Evolutionary conservation across 2,888 invertebrate species (phyloP).

Genomic region (Drosophila subquinaria): DNA sequence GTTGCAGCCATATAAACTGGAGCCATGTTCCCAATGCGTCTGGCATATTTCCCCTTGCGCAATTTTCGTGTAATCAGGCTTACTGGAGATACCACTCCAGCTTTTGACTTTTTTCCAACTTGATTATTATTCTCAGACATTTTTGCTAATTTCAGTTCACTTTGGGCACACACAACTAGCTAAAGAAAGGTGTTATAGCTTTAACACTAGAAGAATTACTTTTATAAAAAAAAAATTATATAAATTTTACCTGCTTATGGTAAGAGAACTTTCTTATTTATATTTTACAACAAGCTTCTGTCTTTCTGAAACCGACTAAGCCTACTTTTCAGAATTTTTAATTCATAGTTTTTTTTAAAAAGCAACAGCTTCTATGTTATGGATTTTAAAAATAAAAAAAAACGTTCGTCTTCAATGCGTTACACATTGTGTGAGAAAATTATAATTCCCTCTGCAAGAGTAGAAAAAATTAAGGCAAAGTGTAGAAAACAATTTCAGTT

Average conservation of each 20-base stretch:
- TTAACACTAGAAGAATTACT: not conserved
- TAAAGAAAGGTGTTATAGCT: not conserved
- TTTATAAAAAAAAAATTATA: not conserved
- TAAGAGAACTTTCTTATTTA: not conserved
- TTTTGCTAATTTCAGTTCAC: not conserved
- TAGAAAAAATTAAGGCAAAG: not conserved
- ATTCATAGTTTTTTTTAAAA: no score
- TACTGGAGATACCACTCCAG: not conserved
- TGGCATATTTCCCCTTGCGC: no score
- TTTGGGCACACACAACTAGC: no score
- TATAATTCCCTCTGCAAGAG: not conserved
- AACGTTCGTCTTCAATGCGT: not conserved
- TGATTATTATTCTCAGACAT: not conserved
- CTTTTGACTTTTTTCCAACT: not conserved
- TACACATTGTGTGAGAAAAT: not conserved
- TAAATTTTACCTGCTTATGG: not conserved
- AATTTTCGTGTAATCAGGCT: not conserved
- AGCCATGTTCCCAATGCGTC: not conserved
- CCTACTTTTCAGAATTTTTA: no score
- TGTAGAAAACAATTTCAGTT: slow-evolving; percentile 3
- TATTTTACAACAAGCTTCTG: not conserved
- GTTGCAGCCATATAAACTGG: not conserved
- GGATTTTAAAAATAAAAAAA: no score
- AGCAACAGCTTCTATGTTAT: no score
- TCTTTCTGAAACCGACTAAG: no score